Conservation (phyloP, 2,888 invertebrate genomes). For the Clivina fossor region DNA sequence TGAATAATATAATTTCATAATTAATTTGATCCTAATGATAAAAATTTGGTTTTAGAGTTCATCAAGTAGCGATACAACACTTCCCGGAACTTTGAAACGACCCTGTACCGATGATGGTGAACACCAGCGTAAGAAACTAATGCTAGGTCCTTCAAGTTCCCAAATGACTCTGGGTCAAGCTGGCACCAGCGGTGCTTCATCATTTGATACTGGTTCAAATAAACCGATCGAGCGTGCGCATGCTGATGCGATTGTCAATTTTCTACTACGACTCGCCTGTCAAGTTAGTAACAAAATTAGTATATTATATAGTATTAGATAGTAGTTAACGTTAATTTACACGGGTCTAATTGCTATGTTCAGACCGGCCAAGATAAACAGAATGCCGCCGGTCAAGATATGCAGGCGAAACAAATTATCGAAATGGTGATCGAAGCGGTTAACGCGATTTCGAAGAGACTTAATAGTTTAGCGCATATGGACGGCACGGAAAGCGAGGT, state of each 20-base stretch:
- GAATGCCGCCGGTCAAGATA: slow-evolving; percentile 60
- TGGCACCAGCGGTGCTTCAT: slow-evolving; percentile 55
- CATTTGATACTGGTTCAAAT: slow-evolving; percentile 49
- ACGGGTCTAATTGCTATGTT: no score
- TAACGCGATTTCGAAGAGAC: slow-evolving; percentile 77
- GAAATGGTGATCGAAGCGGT: slow-evolving; percentile 90
- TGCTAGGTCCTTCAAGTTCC: slow-evolving; percentile 33
- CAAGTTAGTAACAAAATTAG: slow-evolving; percentile 69
- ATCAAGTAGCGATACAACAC: slow-evolving; percentile 36
- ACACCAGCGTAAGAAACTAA: slow-evolving; percentile 37
- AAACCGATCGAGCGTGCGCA: slow-evolving; percentile 86
- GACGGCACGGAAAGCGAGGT: slow-evolving; percentile 92
- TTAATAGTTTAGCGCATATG: slow-evolving; percentile 85
- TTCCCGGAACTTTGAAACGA: slow-evolving; percentile 48
- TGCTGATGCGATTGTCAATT: slow-evolving; percentile 90
- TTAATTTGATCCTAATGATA: no score
- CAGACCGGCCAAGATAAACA: slow-evolving; percentile 25
- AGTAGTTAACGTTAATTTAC: no score
- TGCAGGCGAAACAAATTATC: slow-evolving; percentile 85
- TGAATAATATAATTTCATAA: no score
- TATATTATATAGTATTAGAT: no score
- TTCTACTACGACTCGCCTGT: slow-evolving; percentile 87
- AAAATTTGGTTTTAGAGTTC: no score
- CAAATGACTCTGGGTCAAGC: slow-evolving; percentile 27
- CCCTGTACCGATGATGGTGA: slow-evolving; percentile 38